Evolutionary conservation across 2,888 invertebrate species (phyloP), one percentile per base, ranked within the genome.

Genomic region (Artemia sinica): DNA sequence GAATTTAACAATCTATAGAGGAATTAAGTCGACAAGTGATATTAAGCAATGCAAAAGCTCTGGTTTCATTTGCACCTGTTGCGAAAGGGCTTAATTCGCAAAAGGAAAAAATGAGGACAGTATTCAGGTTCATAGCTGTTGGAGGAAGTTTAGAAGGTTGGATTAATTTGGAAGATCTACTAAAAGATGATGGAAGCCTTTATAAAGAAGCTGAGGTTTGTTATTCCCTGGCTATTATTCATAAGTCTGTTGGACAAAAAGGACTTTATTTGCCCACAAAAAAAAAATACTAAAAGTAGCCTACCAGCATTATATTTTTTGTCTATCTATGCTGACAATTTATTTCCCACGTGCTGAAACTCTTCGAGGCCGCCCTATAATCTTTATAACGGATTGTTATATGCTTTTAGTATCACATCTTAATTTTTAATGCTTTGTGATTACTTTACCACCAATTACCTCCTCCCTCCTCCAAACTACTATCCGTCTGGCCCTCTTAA

Each of bases 221-320:
- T 28, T 4, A 28, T 28, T 28, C 4, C 28, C 28, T 28, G 28
- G 28, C 28, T 28, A 28, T 28, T 28, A 2, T 28, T 28, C 28
- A 28, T 28, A 28, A 28, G 28, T 9, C n/a, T 41, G 8, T 50
- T 52, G 65, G 7, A 12, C 28, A 28, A 28, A 28, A 28, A 28
- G 4, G 28, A 28, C 1, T 28, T 12, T 67, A 67, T 41, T 67
- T 65, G 69, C 69, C 41, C 63, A 18, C 10, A 66, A 41, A 50
- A 74, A 77, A n/a, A 78, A 79, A 70, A 71, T 77, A 0, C 72
- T 74, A 4, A 74, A 76, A 1, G 70, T 80, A 41, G 79, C 79
- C 5, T 79, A 77, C 73, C 78, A 78, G 28, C 28, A 28, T 28
- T 28, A 28, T 28, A 28, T 28, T 28, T 28, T 28, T 1, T 28